Evolutionary conservation across 2,797 vertebrate species (phyloP).

Genomic region (Pseudocheirus occidentalis): DNA sequence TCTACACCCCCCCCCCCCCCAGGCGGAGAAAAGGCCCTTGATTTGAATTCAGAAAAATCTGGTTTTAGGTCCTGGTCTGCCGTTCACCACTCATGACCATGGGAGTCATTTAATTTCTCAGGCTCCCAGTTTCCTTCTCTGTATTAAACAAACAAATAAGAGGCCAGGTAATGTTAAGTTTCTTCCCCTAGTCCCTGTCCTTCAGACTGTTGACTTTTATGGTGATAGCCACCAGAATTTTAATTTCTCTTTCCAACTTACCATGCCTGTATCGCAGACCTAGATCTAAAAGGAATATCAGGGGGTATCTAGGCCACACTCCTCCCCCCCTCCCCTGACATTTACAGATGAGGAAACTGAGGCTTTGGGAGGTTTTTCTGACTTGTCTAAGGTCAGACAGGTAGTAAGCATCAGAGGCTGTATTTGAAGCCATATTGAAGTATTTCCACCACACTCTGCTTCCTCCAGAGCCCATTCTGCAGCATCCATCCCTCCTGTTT

Average conservation of each 20-base stretch:
- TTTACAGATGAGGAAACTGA: neutral
- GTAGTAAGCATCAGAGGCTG: neutral
- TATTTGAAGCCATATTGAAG: neutral
- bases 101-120: neutral
- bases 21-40: neutral
- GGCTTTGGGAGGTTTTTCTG: neutral
- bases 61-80: neutral
- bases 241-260: neutral
- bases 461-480: neutral
- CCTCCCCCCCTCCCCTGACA: fast-evolving
- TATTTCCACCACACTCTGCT: neutral
- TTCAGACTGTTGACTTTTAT: neutral
- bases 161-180: neutral
- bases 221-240: neutral
- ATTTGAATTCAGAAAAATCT: neutral
- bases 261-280: neutral
- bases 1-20: neutral
- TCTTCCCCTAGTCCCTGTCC: neutral
- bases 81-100: neutral
- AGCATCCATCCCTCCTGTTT: neutral
- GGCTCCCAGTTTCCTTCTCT: neutral
- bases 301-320: neutral
- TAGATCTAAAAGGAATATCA: neutral
- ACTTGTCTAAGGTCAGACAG: neutral
- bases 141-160: neutral